Evolutionary conservation across 2,888 invertebrate species (phyloP), one percentile per base, ranked within the genome.

Genomic region (Argyresthia albistria): DNA sequence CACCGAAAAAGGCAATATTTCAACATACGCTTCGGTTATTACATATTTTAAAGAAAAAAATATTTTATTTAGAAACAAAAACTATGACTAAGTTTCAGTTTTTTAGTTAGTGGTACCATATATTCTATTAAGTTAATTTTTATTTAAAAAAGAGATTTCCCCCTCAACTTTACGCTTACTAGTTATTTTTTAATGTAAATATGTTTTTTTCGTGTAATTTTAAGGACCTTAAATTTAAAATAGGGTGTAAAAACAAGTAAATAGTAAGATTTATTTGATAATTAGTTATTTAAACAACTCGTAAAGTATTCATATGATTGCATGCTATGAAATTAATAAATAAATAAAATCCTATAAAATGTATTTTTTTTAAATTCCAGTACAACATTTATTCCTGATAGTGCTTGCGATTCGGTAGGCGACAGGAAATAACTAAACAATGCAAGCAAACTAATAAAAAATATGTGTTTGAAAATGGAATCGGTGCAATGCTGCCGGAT

Each of bases 121-220:
- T 59, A 58, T 57, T 60, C 42, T 60, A 60, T 61, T 58, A 56
- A 57, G 57, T 58, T 57, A 54, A 51, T 56, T 51, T 58, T 56
- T 55, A 36, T 46, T 4, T 48, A 36, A 11, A 36, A 53, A 49
- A 48, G 35, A 43, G 45, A 45, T 15, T 53, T 53, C 52, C 35
- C 35, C 55, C 51, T 50, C n/a, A 51, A 51, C 43, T 50, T 51
- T 60, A 60, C 60, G 60, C 60, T 60, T 60, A 60, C 54, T 60
- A 60, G 58, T 52, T 54, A 54, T 36, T 52, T 46, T 53, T 37
- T 43, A 45, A 35, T 42, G 48, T 48, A 48, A 48, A 48, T 8
- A 15, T 48, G 12, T 14, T 35, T 36, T 10, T 48, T 36, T 36
- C 37, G 14, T 37, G 36, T 14, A 36, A 1, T 36, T 16, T 6